Evolutionary conservation across 2,113 vertebrate genomes (phyloP), one percentile per base, ranked within the genome.

Genomic region (Scolopax mira): DNA sequence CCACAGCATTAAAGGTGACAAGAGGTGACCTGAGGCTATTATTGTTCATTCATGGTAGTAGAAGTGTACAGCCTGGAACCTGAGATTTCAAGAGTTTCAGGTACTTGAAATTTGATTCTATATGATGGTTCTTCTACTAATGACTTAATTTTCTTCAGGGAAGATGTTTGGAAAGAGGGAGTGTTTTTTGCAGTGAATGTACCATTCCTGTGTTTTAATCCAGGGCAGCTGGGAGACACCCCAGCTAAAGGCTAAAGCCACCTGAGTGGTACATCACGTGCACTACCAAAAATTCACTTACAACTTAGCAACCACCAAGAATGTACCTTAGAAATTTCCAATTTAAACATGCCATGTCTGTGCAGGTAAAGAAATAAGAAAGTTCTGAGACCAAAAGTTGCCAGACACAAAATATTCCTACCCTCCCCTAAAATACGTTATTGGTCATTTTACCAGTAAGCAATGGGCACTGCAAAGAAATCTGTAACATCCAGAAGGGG

Each of bases 41-140:
- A 24, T 7, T 1, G 30, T n/a, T 55, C 57, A 3, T 33, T 61
- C 22, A 37, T 24, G 3, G 9, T 54, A 8, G 10, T 42, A 64
- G 54, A 64, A 27, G 1, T 27, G 6, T 37, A 21, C 3, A 48
- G 17, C 6, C 7, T 25, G 4, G 4, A 48, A 24, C 66, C 1
- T 8, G 28, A 66, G 55, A 28, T 65, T 74, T 60, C 15, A 64
- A 46, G 33, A 23, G 5, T 25, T 82, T 28, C 9, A 65, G 4
- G 3, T 65, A 28, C 14, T 74, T 51, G 6, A 83, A 54, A 35
- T 60, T 31, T 17, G 5, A 60, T 54, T 42, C 33, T 72, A 24
- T 1, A 1, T 3, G 1, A 41, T 11, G 8, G 8, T 44, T 71
- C 18, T 69, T 66, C 46, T 14, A 64, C 2, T 48, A 1, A 30